Evolutionary conservation across 2,888 invertebrate genomes (phyloP).

Genomic region (Neelides folsomi): DNA sequence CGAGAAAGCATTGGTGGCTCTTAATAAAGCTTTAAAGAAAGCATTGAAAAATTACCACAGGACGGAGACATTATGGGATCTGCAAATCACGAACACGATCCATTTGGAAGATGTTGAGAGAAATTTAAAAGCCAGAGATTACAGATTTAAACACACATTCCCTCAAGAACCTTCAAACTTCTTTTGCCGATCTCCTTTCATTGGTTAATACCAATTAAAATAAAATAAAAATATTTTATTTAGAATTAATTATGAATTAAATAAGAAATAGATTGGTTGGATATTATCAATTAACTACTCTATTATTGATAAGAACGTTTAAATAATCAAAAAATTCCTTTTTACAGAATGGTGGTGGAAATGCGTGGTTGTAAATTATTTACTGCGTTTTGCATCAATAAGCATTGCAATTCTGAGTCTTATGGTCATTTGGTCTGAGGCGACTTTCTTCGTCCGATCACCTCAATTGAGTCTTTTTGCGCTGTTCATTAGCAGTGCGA

Average conservation of each 20-base stretch:
- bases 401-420: slow-evolving; percentile 64
- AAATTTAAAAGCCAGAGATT: slow-evolving; percentile 53
- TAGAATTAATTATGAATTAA: neutral
- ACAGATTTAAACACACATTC: slow-evolving; percentile 56
- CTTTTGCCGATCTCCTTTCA: slow-evolving; percentile 39
- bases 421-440: slow-evolving; percentile 97
- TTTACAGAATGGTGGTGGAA: slow-evolving; percentile 86
- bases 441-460: slow-evolving; percentile 85
- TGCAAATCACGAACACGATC: slow-evolving; percentile 52
- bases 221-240: neutral
- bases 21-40: slow-evolving; percentile 67
- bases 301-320: no score
- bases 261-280: no score
- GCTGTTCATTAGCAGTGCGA: slow-evolving; percentile 72
- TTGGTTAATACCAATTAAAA: slow-evolving; percentile 36
- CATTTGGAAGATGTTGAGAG: slow-evolving; percentile 75
- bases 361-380: slow-evolving; percentile 64
- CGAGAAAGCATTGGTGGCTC: slow-evolving; percentile 69
- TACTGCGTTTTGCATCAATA: slow-evolving; percentile 58
- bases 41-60: slow-evolving; percentile 50
- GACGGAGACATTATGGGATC: slow-evolving; percentile 86
- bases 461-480: slow-evolving; percentile 95
- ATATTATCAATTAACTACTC: no score
- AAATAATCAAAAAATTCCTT: no score
- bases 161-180: slow-evolving; percentile 40